phyloP scores from a whole-genome alignment of 2,888 invertebrate species.

The Tricholauxania praeusta region DNA sequence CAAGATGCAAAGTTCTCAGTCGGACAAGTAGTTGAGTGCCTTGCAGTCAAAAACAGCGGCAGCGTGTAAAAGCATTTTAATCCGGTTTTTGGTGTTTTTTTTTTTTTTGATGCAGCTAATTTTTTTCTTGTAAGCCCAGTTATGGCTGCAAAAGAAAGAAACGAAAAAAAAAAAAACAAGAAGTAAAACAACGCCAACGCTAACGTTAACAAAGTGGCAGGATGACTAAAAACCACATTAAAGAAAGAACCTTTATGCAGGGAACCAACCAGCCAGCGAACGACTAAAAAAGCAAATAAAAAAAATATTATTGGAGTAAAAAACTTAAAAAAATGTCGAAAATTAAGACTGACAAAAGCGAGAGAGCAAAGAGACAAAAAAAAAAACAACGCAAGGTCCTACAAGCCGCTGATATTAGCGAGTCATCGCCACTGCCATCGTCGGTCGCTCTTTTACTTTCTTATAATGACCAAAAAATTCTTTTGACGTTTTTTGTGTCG shows the following conservation, averaged over 20 bases:
- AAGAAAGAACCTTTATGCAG: conserved; percentile 11
- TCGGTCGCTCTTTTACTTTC: neutral
- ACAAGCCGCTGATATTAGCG: conserved; percentile 25
- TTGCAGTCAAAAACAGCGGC: neutral
- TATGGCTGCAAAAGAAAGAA: too few species aligned
- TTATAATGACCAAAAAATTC: conserved; percentile 24
- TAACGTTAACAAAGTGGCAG: neutral
- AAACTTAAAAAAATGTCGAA: too few species aligned
- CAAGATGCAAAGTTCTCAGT: neutral
- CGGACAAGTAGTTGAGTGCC: conserved; percentile 7
- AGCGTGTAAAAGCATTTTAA: conserved; percentile 28
- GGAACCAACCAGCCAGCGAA: neutral
- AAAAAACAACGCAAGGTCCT: neutral
- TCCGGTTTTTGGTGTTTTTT: conserved; percentile 30
- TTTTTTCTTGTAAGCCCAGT: neutral
- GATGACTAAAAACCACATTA: conserved; percentile 24
- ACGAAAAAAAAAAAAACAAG: too few species aligned
- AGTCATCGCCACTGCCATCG: too few species aligned
- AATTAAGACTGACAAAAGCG: too few species aligned
- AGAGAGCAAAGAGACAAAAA: neutral
- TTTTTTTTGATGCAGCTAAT: neutral
- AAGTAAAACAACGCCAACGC: too few species aligned
- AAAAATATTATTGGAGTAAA: neutral
- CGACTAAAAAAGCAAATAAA: neutral
- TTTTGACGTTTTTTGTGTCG: conserved; percentile 15